Base-by-base conservation (phyloP, 2,113 vertebrate genomes). In the Macquaria australasica region DNA sequence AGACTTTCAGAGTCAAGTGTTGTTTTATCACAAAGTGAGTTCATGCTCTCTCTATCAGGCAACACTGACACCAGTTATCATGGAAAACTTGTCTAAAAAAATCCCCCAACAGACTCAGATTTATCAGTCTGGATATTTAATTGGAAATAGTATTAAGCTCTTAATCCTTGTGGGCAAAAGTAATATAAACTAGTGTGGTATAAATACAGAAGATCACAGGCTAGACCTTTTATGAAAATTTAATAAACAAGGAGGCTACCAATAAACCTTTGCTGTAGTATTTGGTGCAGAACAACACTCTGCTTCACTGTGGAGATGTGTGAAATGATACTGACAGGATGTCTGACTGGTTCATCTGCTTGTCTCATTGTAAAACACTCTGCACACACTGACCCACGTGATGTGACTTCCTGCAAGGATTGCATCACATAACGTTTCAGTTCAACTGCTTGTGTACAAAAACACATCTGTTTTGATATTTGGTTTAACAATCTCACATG, bases 331-430 rank as follows among this genome's bases (percentile, higher is more conserved):
- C 43, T 23, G 14, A 56, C 76, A 70, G 37, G 62, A 83, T 64
- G 79, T 43, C 55, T 4, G 45, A 84, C 78, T 83, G 78, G 70
- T 87, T 84, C 11, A 39, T 70, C 78, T 72, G 59, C 82, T 73
- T 21, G 56, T 71, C 37, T 59, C 18, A 55, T 2, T 51, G 60
- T 37, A 58, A 68, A 0, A 50, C 68, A 43, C 69, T 70, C 18
- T 78, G 64, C 50, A 75, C 79, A 74, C 67, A 83, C 79, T 31
- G 14, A 28, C 11, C 18, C 78, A 59, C 70, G 55, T 81, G 77
- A 83, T 53, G 5, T 20, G 23, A 78, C 73, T 82, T 79, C 81
- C 83, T 78, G 68, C 28, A 31, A 48, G 8, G 53, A 53, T 82
- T 74, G 73, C 72, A 39, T 70, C 66, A 77, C 37, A 2, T 31